These are phyloP conservation scores for Ptychobarbus kaznakovi DNA, from an alignment of 2,797 vertebrate genomes.

Conservation along the genomic window DNA sequence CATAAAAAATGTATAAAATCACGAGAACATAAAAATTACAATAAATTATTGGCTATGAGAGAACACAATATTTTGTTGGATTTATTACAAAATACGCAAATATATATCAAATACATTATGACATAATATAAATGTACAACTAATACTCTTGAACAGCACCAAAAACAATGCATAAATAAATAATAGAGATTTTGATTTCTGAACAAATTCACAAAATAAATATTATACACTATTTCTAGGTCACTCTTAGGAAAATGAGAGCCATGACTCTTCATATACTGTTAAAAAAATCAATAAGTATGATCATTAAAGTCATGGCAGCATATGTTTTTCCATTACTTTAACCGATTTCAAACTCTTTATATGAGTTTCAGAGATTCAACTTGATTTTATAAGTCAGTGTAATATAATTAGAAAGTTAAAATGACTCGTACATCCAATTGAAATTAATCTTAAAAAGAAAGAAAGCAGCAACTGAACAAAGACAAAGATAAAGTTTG, in stretches of 20 bases:
- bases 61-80: not conserved
- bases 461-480: not conserved
- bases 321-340: not conserved
- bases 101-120: too few species aligned
- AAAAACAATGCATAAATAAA: not conserved
- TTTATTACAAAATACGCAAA: not conserved
- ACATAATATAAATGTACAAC: not conserved
- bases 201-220: too few species aligned
- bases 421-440: not conserved
- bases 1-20: not conserved
- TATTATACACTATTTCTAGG: not conserved
- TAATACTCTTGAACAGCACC: not conserved
- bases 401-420: not conserved
- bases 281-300: not conserved
- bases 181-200: too few species aligned
- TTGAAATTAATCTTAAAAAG: not conserved
- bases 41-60: not conserved
- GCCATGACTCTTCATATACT: not conserved
- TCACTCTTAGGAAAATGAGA: not conserved
- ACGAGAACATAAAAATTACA: not conserved
- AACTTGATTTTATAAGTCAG: not conserved
- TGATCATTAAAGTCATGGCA: not conserved
- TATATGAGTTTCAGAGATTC: not conserved
- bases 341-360: not conserved
- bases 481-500: not conserved